Conservation (phyloP, 1,140 invertebrate genomes). For the Drosophila varians region DNA sequence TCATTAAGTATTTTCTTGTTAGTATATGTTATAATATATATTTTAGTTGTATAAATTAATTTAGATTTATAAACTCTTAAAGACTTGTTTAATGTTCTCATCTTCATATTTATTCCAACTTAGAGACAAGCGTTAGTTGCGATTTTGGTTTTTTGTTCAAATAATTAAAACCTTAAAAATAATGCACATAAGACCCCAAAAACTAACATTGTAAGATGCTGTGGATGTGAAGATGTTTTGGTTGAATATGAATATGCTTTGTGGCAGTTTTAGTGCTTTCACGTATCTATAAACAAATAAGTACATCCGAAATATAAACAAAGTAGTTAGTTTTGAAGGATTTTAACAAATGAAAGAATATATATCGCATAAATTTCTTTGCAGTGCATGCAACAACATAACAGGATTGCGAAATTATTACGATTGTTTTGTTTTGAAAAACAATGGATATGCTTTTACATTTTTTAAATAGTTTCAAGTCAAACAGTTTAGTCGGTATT, state of each 20-base stretch:
- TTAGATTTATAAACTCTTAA: slow-evolving; percentile 35
- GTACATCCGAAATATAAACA: slow-evolving; percentile 46
- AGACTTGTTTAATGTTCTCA: slow-evolving; percentile 13
- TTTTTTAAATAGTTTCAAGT: slow-evolving; percentile 61
- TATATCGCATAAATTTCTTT: slow-evolving; percentile 33
- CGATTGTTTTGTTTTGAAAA: slow-evolving; percentile 67
- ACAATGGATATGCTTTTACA: slow-evolving; percentile 73
- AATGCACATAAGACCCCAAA: slow-evolving; percentile 42
- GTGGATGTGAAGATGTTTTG: not conserved
- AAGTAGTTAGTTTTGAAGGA: not conserved
- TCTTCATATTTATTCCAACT: slow-evolving; percentile 41
- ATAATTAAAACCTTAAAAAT: slow-evolving; percentile 54
- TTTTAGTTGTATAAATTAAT: slow-evolving; percentile 50
- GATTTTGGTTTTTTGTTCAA: slow-evolving; percentile 73
- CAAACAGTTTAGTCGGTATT: slow-evolving; percentile 47
- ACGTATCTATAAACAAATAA: slow-evolving; percentile 42
- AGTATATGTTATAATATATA: slow-evolving; percentile 44
- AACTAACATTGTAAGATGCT: slow-evolving; percentile 20
- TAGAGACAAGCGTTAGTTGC: slow-evolving; percentile 74
- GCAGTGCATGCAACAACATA: slow-evolving; percentile 50
- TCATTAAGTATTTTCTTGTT: slow-evolving; percentile 59
- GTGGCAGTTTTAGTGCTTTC: slow-evolving; percentile 75
- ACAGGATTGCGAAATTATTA: slow-evolving; percentile 14
- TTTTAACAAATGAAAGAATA: slow-evolving; percentile 11
- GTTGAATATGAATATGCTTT: slow-evolving; percentile 36